Evolutionary conservation across 2,888 invertebrate species (phyloP).

Genomic region (Dicycla oo): DNA sequence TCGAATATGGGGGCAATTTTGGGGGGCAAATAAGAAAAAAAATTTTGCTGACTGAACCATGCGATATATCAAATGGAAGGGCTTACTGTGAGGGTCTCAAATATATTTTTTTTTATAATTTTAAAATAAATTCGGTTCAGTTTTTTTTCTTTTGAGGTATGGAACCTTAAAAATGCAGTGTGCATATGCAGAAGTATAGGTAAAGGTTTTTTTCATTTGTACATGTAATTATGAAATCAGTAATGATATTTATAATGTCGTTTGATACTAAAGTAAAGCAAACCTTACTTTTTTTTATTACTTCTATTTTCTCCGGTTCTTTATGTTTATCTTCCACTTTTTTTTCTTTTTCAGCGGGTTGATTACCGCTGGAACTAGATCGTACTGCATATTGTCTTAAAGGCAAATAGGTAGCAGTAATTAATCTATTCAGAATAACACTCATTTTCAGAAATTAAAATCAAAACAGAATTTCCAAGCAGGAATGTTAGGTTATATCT

Average conservation of each 20-base stretch:
- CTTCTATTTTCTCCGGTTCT: conserved; percentile 77
- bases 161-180: no score
- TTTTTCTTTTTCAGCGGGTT: conserved; percentile 62
- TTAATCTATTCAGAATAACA: conserved; percentile 80
- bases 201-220: neutral
- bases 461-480: conserved; percentile 24
- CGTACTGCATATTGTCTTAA: conserved; percentile 70
- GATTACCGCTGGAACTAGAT: conserved; percentile 73
- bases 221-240: no score
- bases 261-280: neutral
- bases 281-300: conserved; percentile 83
- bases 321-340: conserved; percentile 59
- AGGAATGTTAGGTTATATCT: neutral
- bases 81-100: no score
- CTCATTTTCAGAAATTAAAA: conserved; percentile 71
- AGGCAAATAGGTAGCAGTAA: conserved; percentile 69
- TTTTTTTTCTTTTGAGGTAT: no score
- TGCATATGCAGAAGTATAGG: neutral
- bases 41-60: no score
- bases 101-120: no score
- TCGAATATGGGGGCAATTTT: no score
- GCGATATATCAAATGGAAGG: no score
- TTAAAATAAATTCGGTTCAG: no score
- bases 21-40: no score
- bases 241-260: neutral